A percentile compares a stretch with the other conserved stretches of the same genome.
These are phyloP conservation scores for Raja brachyura DNA, from an alignment of 2,113 vertebrate species.

Conservation along the genomic window DNA sequence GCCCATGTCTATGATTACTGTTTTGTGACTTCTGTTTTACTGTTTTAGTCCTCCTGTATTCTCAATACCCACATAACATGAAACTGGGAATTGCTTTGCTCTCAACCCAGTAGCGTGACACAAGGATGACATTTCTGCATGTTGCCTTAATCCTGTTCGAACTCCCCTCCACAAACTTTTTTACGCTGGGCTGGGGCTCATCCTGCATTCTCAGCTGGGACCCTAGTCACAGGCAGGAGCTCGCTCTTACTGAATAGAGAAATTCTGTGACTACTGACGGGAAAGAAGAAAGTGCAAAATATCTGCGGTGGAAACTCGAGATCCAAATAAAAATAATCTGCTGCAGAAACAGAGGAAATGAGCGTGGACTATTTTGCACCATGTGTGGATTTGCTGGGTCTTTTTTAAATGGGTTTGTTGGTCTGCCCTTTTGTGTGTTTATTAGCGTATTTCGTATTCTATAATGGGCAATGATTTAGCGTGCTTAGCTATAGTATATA, in stretches of 20 bases:
- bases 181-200: background rate
- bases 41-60: background rate
- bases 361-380: background rate
- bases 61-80: background rate
- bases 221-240: background rate
- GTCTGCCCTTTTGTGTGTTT: background rate
- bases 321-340: background rate
- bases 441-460: background rate
- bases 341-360: background rate
- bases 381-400: background rate
- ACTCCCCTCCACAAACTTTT: background rate
- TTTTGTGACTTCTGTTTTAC: too few relatives aligned
- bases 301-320: background rate
- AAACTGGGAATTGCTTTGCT: background rate
- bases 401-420: background rate
- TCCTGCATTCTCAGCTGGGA: too few relatives aligned
- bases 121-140: background rate
- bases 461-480: background rate
- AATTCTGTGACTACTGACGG: background rate
- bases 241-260: background rate
- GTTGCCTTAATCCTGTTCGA: background rate
- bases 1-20: background rate
- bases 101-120: background rate
- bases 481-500: background rate
- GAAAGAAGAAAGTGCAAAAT: background rate